These are phyloP conservation scores for Garra rufa DNA, from an alignment of 2,113 vertebrate species.

Conservation along the genomic window DNA sequence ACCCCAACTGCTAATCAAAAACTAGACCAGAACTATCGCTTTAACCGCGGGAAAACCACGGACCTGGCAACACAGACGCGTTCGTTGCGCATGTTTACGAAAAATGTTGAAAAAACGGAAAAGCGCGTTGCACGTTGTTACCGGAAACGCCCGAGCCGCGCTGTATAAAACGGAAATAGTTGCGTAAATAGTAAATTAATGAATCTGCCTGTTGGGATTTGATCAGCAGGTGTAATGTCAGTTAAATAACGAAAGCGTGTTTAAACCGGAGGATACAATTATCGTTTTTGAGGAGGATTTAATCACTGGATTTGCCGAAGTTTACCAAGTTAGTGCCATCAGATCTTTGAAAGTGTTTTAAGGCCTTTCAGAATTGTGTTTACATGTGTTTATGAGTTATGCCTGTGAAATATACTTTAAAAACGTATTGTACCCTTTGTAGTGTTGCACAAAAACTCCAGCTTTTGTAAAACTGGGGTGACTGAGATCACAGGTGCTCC, in stretches of 20 bases:
- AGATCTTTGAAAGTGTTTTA: not conserved
- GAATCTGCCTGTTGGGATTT: no score
- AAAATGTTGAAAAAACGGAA: not conserved
- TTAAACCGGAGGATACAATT: not conserved
- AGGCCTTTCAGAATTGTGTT: not conserved
- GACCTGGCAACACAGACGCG: no score
- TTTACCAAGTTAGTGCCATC: not conserved
- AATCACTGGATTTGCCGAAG: not conserved
- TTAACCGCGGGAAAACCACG: not conserved
- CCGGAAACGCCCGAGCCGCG: not conserved
- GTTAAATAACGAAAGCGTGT: not conserved
- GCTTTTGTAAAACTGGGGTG: not conserved
- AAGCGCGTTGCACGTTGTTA: not conserved
- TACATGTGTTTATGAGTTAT: not conserved
- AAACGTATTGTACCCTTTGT: no score
- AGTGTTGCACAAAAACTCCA: not conserved
- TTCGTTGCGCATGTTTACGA: not conserved
- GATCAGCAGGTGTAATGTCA: not conserved
- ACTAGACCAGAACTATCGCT: no score
- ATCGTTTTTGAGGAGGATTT: not conserved
- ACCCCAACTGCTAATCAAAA: no score
- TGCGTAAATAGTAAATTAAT: not conserved
- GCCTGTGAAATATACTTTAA: not conserved
- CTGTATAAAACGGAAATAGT: not conserved
- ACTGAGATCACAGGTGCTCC: not conserved